These are phyloP conservation scores for Takifugu bimaculatus DNA, from an alignment of 2,113 vertebrate species.

Conservation along the genomic window DNA sequence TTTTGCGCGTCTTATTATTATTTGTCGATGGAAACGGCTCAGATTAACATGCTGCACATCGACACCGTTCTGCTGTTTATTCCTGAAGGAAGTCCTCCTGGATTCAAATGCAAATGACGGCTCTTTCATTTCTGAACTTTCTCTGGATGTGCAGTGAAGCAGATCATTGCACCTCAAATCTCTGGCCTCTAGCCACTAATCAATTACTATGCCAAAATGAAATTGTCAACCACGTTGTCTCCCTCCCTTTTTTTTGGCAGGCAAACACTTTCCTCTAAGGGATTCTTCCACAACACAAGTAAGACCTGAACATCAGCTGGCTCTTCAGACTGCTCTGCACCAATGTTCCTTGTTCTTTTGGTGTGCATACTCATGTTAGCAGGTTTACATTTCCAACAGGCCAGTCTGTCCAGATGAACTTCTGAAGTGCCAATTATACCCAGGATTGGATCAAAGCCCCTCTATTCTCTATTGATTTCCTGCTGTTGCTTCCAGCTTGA, in stretches of 20 bases:
- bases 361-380: slow-evolving; percentile 9
- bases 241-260: no score
- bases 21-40: slow-evolving; percentile 33
- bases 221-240: not conserved
- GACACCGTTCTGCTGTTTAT: slow-evolving; percentile 12
- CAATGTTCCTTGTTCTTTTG: not conserved
- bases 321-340: no score
- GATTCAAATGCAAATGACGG: slow-evolving; percentile 28
- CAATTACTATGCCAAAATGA: slow-evolving; percentile 33
- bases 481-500: slow-evolving; percentile 25
- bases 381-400: slow-evolving; percentile 18
- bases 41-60: slow-evolving; percentile 11
- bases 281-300: not conserved
- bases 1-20: slow-evolving; percentile 38
- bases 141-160: slow-evolving; percentile 45
- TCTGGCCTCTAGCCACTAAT: slow-evolving; percentile 37
- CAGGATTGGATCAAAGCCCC: slow-evolving; percentile 32
- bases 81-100: no score
- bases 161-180: slow-evolving; percentile 62
- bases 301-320: no score
- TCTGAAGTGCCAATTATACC: slow-evolving; percentile 56
- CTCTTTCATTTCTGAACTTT: slow-evolving; percentile 58
- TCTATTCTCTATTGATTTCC: slow-evolving; percentile 61
- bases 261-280: slow-evolving; percentile 7
- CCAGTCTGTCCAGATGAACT: slow-evolving; percentile 41